A percentile compares a stretch with the other conserved stretches of the same genome.
Conservation (phyloP, 1,140 invertebrate genomes). For the Manduca sexta region DNA sequence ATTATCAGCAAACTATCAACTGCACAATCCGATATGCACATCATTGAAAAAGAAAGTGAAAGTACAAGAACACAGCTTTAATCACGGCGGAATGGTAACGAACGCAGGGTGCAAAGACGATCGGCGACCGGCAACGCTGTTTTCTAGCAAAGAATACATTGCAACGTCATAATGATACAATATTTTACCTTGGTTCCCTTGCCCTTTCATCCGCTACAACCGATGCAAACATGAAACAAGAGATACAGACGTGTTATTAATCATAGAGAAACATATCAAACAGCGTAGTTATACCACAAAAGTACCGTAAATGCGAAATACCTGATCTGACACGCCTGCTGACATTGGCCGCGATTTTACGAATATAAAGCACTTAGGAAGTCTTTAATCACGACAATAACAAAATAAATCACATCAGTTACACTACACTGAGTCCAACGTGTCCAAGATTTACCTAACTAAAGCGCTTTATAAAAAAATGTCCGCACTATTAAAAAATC, state of each 20-base stretch:
- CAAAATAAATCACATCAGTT: conserved; percentile 61
- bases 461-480: conserved; percentile 48
- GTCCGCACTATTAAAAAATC: conserved; percentile 50
- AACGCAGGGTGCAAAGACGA: conserved; percentile 47
- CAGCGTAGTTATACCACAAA: conserved; percentile 29
- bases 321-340: conserved; percentile 82
- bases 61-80: conserved; percentile 21
- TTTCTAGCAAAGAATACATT: conserved; percentile 58
- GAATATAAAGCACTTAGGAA: conserved; percentile 56
- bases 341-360: conserved; percentile 77
- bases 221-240: conserved; percentile 72
- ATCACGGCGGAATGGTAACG: conserved; percentile 28
- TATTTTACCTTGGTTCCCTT: conserved; percentile 85
- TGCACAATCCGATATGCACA: too few relatives aligned
- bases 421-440: conserved; percentile 57
- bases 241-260: conserved; percentile 37
- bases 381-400: conserved; percentile 54
- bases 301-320: conserved; percentile 66
- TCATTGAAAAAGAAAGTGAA: conserved; percentile 18
- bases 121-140: conserved; percentile 58
- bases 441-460: conserved; percentile 51
- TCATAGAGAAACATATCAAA: conserved; percentile 14
- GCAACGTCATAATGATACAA: conserved; percentile 63
- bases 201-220: conserved; percentile 91
- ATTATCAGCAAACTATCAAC: background rate